Evolutionary conservation across 2,797 vertebrate genomes (phyloP).

Genomic region (Pangasius macronema): DNA sequence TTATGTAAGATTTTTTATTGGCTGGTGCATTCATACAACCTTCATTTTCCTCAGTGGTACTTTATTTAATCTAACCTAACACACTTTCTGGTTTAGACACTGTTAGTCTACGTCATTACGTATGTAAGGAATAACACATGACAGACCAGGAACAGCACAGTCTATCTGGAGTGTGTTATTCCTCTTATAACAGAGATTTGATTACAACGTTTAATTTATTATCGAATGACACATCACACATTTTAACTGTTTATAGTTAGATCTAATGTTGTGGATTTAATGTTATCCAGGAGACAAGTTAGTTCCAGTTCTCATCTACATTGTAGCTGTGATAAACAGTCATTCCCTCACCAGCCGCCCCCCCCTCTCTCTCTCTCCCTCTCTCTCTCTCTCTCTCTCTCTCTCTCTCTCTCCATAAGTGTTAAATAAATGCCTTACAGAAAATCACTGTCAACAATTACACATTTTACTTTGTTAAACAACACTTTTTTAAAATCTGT

Average conservation of each 20-base stretch:
- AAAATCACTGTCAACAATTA: neutral
- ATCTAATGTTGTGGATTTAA: neutral
- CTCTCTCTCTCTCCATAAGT: neutral
- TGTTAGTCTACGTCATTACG: neutral
- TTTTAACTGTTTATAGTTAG: neutral
- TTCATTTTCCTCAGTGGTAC: neutral
- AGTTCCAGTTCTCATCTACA: neutral
- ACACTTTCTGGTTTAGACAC: neutral
- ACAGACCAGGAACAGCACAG: neutral
- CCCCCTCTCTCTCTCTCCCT: neutral
- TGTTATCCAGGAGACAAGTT: neutral
- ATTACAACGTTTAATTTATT: neutral
- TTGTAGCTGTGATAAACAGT: neutral
- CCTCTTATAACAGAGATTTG: neutral
- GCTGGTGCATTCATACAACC: neutral
- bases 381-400: neutral
- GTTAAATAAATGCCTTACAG: neutral
- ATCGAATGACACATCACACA: neutral
- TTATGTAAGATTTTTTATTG: neutral
- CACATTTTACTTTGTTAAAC: neutral
- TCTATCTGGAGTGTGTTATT: neutral
- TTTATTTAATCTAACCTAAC: too few species aligned
- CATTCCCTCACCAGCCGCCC: neutral
- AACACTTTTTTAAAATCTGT: neutral
- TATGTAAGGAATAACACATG: neutral